Conservation (phyloP, 1,140 invertebrate genomes). For the Danaus melanippus region DNA sequence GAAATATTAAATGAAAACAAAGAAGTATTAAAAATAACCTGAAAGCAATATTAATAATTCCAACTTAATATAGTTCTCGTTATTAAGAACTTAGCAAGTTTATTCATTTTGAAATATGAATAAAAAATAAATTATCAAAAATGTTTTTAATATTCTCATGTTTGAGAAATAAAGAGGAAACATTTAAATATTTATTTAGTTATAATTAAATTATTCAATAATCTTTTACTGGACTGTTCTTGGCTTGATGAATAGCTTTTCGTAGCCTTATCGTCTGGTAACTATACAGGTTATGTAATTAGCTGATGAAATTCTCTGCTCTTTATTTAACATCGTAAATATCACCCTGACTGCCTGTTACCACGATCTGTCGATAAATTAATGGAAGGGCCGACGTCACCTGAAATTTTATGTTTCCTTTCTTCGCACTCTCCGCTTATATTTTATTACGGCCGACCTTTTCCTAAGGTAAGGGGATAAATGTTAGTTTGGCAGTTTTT, state of each 20-base stretch:
- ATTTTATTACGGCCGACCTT: slow-evolving; percentile 43
- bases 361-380: slow-evolving; percentile 67
- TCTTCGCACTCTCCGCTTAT: slow-evolving; percentile 46
- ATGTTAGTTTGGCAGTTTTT: slow-evolving; percentile 21
- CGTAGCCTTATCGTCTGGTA: slow-evolving; percentile 2
- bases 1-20: too few relatives aligned
- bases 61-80: too few relatives aligned
- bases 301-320: slow-evolving; percentile 58
- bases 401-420: slow-evolving; percentile 66
- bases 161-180: too few relatives aligned
- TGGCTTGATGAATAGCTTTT: not conserved
- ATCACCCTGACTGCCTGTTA: slow-evolving; percentile 64
- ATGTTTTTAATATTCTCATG: too few relatives aligned
- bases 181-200: too few relatives aligned
- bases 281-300: slow-evolving; percentile 42
- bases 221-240: too few relatives aligned
- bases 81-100: too few relatives aligned
- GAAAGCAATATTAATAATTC: too few relatives aligned
- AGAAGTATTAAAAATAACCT: too few relatives aligned
- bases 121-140: too few relatives aligned
- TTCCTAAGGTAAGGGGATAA: slow-evolving; percentile 23
- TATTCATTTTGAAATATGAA: too few relatives aligned
- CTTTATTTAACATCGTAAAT: slow-evolving; percentile 60
- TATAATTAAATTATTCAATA: too few relatives aligned
- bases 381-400: slow-evolving; percentile 63